phyloP scores from a whole-genome alignment of 37 sponge, comb jelly and placozoan species.

The Haliclona indistincta region DNA sequence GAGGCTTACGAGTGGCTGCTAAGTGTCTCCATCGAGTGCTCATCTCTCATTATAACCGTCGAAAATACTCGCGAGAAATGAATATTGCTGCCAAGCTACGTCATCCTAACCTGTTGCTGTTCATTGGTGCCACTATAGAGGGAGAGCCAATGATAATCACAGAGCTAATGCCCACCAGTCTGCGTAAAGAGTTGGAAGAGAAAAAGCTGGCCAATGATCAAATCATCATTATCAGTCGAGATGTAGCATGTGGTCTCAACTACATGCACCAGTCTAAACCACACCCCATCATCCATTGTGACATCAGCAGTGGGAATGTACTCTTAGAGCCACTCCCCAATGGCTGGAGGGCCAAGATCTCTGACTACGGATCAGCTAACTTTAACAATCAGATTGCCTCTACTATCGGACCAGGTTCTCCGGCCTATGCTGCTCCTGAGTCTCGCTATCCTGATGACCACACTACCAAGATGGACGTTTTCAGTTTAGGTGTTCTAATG shows the following conservation, averaged over 20 bases:
- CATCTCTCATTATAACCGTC: slow-evolving; percentile 32
- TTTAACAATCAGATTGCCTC: slow-evolving; percentile 14
- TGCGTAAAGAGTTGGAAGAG: slow-evolving; percentile 21
- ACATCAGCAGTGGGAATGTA: no score
- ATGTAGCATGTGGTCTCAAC: no score
- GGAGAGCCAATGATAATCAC: slow-evolving; percentile 41
- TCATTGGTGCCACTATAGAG: slow-evolving; percentile 66
- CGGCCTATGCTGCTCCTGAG: slow-evolving; percentile 59
- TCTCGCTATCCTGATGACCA: slow-evolving; percentile 21
- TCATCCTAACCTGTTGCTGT: slow-evolving; percentile 73
- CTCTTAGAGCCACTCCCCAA: no score
- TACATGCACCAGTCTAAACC: no score
- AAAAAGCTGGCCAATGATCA: slow-evolving; percentile 2
- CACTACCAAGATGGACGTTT: slow-evolving; percentile 56
- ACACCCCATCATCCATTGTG: no score
- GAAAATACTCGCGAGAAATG: slow-evolving; percentile 57
- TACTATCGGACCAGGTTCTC: slow-evolving; percentile 36
- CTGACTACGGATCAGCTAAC: slow-evolving; percentile 69
- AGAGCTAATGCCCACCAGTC: slow-evolving; percentile 58
- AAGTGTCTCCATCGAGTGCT: slow-evolving; percentile 57
- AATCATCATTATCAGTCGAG: slow-evolving; percentile 3
- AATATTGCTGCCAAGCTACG: slow-evolving; percentile 48
- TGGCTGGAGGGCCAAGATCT: no score
- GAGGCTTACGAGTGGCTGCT: slow-evolving; percentile 62
- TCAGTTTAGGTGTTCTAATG: slow-evolving; percentile 56